Evolutionary conservation across 2,888 invertebrate species (phyloP).

Genomic region (Lutraria lutraria): DNA sequence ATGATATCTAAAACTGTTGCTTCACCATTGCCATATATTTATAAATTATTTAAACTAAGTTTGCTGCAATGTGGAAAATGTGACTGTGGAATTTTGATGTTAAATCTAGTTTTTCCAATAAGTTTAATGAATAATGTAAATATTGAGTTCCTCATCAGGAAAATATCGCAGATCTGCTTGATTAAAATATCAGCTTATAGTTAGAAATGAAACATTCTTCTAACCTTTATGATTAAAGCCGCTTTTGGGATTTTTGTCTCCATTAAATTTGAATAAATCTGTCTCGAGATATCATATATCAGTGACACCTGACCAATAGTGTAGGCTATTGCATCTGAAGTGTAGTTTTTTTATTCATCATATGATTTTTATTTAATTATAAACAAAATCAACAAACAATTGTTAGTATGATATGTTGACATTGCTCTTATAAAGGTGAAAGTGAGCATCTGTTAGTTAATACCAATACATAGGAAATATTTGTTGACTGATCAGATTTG

Average conservation of each 20-base stretch:
- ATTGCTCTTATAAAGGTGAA: constrained; percentile 15
- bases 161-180: not conserved
- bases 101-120: not conserved
- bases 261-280: not conserved
- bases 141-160: not conserved
- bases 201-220: not conserved
- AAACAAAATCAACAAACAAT: not conserved
- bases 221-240: not conserved
- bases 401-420: not conserved
- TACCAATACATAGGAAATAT: not conserved
- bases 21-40: too few relatives aligned
- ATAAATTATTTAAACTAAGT: too few relatives aligned
- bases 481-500: too few relatives aligned
- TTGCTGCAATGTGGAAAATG: too few relatives aligned
- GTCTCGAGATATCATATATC: not conserved
- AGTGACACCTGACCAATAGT: not conserved
- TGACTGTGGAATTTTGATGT: not conserved
- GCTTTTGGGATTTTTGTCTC: not conserved
- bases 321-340: not conserved
- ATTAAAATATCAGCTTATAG: not conserved
- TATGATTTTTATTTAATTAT: constrained; percentile 8
- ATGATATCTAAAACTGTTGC: too few relatives aligned
- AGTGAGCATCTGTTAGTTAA: not conserved
- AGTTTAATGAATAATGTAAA: not conserved
- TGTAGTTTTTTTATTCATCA: not conserved